Base-by-base conservation (phyloP, 2,113 vertebrate species). In the Sturnira hondurensis region DNA sequence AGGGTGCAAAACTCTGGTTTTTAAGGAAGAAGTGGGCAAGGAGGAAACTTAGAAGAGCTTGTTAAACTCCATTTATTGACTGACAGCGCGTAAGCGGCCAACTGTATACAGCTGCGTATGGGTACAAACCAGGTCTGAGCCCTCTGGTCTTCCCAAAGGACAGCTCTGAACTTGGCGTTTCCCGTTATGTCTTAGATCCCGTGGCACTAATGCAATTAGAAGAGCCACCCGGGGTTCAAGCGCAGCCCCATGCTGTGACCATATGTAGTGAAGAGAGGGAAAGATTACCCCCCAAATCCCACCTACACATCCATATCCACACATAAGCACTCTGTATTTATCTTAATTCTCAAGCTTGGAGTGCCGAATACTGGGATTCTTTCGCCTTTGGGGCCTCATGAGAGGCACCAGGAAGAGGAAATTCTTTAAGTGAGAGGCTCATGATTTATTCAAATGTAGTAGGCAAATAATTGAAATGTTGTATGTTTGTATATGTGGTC, bases 381-480 rank as follows among this genome's bases (percentile, higher is more conserved):
- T 20, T 33, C 58, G n/a, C 33, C 41, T 81, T 41, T 50, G 47
- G 43, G 22, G 31, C 2, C 15, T n/a, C 11, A 80, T 28, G 11
- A 77, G 81, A 88, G 47, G 56, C 14, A n/a, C 77, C 33, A 87
- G 22, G 31, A 50, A 52, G 28, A 86, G 41, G 36, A 65, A 33
- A 78, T 61, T 71, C 36, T 70, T 84, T 31, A 73, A 63, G 36
- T 58, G 2, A 52, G 50, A 90, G 54, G 22, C 17, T 90, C 24
- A 45, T 76, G 33, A 50, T 17, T 85, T 16, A 76, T 56, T 63
- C 36, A 81, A 41, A 77, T 2, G 47, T 68, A 82, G 56, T 20
- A 87, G 77, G 56, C 94, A 94, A 33, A 77, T 17, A 68, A 92
- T 71, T 76, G 41, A 95, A 96, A 76, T n/a, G 16, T 52, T 80